These are phyloP conservation scores for Synodontis membranacea DNA, from an alignment of 2,113 vertebrate genomes.

Conservation along the genomic window DNA sequence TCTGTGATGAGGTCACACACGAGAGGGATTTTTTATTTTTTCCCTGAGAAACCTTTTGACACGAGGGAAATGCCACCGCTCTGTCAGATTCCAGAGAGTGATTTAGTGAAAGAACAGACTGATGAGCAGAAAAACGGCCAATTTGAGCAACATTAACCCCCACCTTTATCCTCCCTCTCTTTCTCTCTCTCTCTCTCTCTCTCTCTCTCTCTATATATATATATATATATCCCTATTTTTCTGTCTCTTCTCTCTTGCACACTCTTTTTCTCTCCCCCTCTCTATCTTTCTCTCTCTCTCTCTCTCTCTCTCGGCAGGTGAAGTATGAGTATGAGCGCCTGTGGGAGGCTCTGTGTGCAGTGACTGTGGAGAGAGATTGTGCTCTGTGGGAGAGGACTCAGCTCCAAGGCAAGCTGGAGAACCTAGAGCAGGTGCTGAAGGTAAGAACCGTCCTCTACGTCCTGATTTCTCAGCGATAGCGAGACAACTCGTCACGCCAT, in stretches of 20 bases:
- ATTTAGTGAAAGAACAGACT: neutral
- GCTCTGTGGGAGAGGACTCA: constrained; percentile 83
- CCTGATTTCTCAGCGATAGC: neutral
- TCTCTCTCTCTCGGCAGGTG: constrained; percentile 70
- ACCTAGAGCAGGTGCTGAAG: constrained; percentile 99
- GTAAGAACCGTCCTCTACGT: constrained; percentile 68
- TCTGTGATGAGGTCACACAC: neutral
- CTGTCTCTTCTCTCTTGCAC: neutral
- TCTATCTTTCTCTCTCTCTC: neutral
- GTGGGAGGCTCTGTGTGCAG: constrained; percentile 74
- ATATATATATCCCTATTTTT: neutral
- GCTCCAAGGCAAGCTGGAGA: constrained; percentile 99
- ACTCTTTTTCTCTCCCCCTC: neutral
- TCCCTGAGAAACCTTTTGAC: neutral
- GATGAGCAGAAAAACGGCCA: neutral
- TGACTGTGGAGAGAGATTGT: constrained; percentile 85
- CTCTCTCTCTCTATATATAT: neutral
- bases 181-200: constrained; percentile 11
- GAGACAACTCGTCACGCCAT: neutral
- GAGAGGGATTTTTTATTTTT: neutral
- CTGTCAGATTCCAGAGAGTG: neutral
- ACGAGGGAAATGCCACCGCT: neutral
- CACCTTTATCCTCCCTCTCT: neutral
- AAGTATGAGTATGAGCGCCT: constrained; percentile 84
- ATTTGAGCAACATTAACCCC: neutral